Percentiles rank a stretch among this genome's conserved stretches.
phyloP scores from a whole-genome alignment of 2,888 invertebrate species.

The Drosophila peninsularis region DNA sequence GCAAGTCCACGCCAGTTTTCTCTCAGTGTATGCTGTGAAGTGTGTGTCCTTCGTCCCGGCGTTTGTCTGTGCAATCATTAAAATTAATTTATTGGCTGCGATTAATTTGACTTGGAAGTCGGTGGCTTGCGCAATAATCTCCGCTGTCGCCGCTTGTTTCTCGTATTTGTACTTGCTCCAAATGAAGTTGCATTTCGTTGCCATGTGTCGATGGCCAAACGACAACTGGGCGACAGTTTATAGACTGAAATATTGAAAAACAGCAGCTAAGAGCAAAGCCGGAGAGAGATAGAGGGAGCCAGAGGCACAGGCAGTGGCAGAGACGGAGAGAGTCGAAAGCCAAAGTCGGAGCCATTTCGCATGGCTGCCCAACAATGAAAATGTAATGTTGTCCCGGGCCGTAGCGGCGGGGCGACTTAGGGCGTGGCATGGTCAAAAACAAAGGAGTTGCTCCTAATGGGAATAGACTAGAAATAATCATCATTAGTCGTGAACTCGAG shows the following conservation, averaged over 20 bases:
- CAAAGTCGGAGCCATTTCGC: slow-evolving; percentile 60
- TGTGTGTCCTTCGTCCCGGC: slow-evolving; percentile 4
- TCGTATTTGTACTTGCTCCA: slow-evolving; percentile 14
- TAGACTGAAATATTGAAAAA: slow-evolving; percentile 67
- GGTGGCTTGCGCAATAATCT: slow-evolving; percentile 64
- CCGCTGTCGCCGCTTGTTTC: slow-evolving; percentile 21
- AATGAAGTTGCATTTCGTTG: slow-evolving; percentile 55
- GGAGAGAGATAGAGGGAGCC: not conserved
- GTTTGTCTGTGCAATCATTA: slow-evolving; percentile 72
- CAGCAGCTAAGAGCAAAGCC: slow-evolving; percentile 32
- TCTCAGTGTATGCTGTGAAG: not conserved
- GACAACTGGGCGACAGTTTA: slow-evolving; percentile 72
- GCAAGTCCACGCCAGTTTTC: not conserved
- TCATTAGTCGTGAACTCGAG: slow-evolving; percentile 64
- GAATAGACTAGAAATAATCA: slow-evolving; percentile 76
- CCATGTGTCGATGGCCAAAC: slow-evolving; percentile 63
- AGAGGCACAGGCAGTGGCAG: no score
- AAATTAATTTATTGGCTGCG: slow-evolving; percentile 83
- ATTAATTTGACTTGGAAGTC: slow-evolving; percentile 77
- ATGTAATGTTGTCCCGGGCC: slow-evolving; percentile 57
- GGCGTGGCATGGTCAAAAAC: slow-evolving; percentile 8
- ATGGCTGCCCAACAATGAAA: slow-evolving; percentile 79
- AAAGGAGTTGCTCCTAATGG: slow-evolving; percentile 62
- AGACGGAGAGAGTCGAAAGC: not conserved
- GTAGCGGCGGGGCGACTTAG: not conserved